Evolutionary conservation across 2,113 vertebrate genomes (phyloP).

Genomic region (Phycodurus eques): DNA sequence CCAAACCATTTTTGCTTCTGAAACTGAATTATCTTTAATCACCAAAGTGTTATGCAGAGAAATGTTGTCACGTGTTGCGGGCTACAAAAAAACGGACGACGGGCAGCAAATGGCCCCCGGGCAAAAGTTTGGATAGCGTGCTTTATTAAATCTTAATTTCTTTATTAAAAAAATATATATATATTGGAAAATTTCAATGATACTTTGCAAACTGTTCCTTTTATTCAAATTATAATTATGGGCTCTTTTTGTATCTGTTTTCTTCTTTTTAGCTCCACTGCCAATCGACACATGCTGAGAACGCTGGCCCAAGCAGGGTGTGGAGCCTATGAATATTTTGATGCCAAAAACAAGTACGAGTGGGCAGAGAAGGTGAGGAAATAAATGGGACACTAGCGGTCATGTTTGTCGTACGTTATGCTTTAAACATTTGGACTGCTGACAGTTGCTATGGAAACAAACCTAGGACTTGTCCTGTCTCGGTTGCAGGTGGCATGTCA

Average conservation of each 20-base stretch:
- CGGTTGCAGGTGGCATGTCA: constrained; percentile 73
- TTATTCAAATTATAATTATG: neutral
- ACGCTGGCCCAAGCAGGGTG: constrained; percentile 80
- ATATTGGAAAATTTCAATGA: too few species aligned
- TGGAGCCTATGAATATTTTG: constrained; percentile 85
- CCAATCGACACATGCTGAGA: constrained; percentile 84
- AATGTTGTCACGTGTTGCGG: too few species aligned
- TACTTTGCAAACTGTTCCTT: too few species aligned
- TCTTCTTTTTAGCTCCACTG: constrained; percentile 72
- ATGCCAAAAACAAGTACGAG: constrained; percentile 79
- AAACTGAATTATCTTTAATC: too few species aligned
- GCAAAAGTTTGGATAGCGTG: too few species aligned
- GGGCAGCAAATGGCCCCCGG: too few species aligned
- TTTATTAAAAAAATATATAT: too few species aligned
- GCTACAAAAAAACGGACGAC: too few species aligned
- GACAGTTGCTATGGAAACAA: neutral
- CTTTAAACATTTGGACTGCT: neutral
- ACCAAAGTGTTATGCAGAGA: too few species aligned
- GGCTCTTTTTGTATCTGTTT: neutral
- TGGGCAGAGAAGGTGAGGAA: constrained; percentile 82
- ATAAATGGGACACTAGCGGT: neutral
- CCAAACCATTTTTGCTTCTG: too few species aligned
- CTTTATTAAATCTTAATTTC: too few species aligned
- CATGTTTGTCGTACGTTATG: neutral
- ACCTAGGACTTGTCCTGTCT: neutral